Base-by-base conservation (phyloP, 2,888 invertebrate genomes). In the Nysson spinosus region DNA sequence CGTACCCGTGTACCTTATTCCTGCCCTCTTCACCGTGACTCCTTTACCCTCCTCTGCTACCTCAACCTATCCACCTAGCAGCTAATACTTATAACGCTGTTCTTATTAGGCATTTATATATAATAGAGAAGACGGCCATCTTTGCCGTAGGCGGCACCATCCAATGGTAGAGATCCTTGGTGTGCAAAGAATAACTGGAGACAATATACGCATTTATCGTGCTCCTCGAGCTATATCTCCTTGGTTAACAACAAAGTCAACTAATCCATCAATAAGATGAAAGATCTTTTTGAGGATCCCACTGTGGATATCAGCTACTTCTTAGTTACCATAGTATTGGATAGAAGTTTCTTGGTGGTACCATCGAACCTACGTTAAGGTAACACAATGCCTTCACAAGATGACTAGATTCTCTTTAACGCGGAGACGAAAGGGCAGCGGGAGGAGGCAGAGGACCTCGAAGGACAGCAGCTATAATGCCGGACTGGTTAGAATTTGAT, bases 401-500 rank as follows among this genome's bases (percentile, higher is more conserved):
- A 84, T 83, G 82, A 81, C 81, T 81, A 78, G 80, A 81, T 75
- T 66, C 72, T 72, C 54, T 71, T 62, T 67, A 69, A 69, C 68
- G 54, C 61, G 55, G 60, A 54, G 68, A 75, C 70, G 68, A 72
- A 72, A 75, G 71, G 71, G 56, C 43, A 58, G 37, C 55, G 65
- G 58, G 65, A 60, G 58, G 64, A 73, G 75, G 69, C 70, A 72
- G 77, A 78, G 75, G 77, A 71, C 69, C 72, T 44, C 75, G 83
- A 84, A 85, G 85, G 85, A 85, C 86, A 84, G 74, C 82, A 71
- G 81, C 84, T 84, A 83, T 83, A 84, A 85, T 83, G 81, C 81
- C 75, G 80, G 78, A 85, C 85, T 85, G 84, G 85, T 85, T 86
- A 85, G 84, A 86, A 86, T 86, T 85, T 84, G 85, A 86, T 86